These are phyloP conservation scores for Ochotona curzoniae DNA, from an alignment of 2,113 vertebrate genomes.

Conservation along the genomic window DNA sequence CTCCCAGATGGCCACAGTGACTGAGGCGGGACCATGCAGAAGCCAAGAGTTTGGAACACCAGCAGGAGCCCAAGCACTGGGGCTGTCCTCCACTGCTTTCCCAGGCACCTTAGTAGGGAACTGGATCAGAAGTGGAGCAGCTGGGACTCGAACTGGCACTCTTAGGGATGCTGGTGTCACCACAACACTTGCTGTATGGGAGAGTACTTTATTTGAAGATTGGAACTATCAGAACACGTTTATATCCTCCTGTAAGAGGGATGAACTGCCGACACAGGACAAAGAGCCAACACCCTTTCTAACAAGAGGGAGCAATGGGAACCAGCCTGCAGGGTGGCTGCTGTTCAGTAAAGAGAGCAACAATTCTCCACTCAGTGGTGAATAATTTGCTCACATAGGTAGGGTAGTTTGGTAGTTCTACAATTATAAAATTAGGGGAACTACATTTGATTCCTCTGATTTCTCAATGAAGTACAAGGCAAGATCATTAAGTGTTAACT, in stretches of 20 bases:
- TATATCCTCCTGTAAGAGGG: background rate
- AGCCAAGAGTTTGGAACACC: too few relatives aligned
- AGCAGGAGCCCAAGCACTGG: too few relatives aligned
- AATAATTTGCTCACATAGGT: background rate
- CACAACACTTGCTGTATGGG: too few relatives aligned
- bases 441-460: constrained; percentile 8
- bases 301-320: background rate
- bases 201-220: background rate
- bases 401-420: background rate
- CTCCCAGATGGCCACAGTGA: too few relatives aligned
- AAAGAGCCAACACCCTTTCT: background rate
- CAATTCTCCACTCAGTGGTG: background rate
- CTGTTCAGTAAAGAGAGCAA: background rate
- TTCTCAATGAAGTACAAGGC: constrained; percentile 44
- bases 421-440: constrained; percentile 34
- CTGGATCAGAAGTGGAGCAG: too few relatives aligned
- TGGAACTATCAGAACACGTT: background rate
- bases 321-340: background rate
- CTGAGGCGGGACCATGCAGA: too few relatives aligned
- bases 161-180: too few relatives aligned
- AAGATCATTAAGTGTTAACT: background rate
- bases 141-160: too few relatives aligned
- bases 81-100: too few relatives aligned
- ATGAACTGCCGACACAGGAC: background rate
- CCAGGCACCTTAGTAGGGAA: too few relatives aligned